Conservation (phyloP, 53 echinoderm and acorn worm species). For the Glandiceps talaboti region DNA sequence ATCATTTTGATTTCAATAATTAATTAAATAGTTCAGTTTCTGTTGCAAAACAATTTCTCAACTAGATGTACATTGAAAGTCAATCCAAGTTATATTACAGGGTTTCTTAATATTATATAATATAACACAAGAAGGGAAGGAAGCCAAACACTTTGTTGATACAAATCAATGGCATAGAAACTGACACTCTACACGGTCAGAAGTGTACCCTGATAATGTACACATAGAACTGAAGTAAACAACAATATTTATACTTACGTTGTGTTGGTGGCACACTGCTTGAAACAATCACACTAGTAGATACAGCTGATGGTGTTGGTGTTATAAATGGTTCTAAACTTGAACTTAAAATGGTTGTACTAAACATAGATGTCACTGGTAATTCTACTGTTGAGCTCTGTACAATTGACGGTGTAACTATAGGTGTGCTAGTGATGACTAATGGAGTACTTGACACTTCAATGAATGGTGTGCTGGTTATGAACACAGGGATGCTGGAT, state of each 20-base stretch:
- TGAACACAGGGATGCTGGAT: neutral
- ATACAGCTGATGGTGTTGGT: constrained; percentile 1
- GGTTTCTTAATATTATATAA: no score
- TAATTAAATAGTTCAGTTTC: no score
- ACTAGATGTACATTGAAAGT: no score
- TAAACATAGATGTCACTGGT: neutral
- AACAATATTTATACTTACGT: constrained; percentile 2
- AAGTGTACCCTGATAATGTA: no score
- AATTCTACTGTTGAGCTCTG: neutral
- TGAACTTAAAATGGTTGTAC: neutral
- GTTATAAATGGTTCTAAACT: neutral
- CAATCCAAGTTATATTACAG: no score
- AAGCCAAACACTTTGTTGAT: no score
- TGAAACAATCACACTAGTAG: neutral
- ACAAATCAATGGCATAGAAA: no score
- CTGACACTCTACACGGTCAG: no score
- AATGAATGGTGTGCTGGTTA: neutral
- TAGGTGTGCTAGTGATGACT: neutral
- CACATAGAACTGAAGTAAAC: no score
- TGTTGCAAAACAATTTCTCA: no score
- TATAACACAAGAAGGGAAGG: no score
- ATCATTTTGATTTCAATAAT: no score
- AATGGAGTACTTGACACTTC: neutral
- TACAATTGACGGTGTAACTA: neutral
- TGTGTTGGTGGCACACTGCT: neutral